Percentiles rank a stretch among this genome's conserved stretches.
These are phyloP conservation scores for Acyrthosiphon pisum DNA, from an alignment of 1,140 invertebrate species.

Conservation along the genomic window DNA sequence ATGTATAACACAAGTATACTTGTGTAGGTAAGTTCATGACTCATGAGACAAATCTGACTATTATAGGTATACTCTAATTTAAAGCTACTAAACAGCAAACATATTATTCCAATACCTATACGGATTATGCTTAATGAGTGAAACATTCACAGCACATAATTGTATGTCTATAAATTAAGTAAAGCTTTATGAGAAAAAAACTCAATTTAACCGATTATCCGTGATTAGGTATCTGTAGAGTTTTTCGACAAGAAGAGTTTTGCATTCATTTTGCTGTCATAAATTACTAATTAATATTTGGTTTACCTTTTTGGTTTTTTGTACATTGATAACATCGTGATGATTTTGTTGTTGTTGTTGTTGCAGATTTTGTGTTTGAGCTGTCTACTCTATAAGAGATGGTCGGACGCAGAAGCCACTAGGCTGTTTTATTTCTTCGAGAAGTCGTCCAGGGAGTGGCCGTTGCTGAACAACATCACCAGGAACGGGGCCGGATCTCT, in stretches of 20 bases:
- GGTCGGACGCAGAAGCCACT: constrained; percentile 75
- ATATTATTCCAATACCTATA: neutral
- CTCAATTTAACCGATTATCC: neutral
- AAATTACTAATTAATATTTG: too few relatives aligned
- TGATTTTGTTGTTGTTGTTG: constrained; percentile 56
- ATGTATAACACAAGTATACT: too few relatives aligned
- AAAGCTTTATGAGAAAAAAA: neutral
- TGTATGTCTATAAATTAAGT: neutral
- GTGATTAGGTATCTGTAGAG: neutral
- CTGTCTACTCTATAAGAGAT: constrained; percentile 72
- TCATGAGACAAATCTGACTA: neutral
- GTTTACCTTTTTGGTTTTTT: too few relatives aligned
- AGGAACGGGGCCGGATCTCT: constrained; percentile 71
- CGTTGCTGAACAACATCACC: constrained; percentile 74
- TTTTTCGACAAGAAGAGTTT: neutral
- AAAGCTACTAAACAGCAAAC: neutral
- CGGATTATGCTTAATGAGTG: neutral
- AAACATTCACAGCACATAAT: neutral
- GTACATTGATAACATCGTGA: too few relatives aligned
- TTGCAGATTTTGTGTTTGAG: constrained; percentile 71
- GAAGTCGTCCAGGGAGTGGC: constrained; percentile 77
- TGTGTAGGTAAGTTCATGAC: neutral
- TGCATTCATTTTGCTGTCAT: too few relatives aligned
- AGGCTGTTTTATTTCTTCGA: constrained; percentile 72
- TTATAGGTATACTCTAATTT: neutral